phyloP scores from a whole-genome alignment of 2,113 vertebrate genomes.

The Tamias sibiricus region DNA sequence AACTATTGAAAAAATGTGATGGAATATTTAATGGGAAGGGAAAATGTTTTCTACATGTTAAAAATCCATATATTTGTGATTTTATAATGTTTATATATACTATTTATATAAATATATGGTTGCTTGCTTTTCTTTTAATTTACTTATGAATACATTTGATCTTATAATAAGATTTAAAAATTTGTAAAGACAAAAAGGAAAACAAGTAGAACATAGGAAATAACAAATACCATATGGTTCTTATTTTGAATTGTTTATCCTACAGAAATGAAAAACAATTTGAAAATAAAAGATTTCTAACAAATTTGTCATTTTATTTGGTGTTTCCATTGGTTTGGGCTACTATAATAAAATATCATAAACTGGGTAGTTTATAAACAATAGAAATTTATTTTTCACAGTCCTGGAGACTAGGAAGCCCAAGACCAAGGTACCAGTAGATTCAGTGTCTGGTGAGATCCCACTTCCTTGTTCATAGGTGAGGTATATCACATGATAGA shows the following conservation, averaged over 20 bases:
- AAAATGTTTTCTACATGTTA: slow-evolving; percentile 9
- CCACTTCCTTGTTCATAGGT: background rate
- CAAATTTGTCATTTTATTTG: slow-evolving; percentile 25
- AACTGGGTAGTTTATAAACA: background rate
- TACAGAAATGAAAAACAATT: slow-evolving; percentile 38
- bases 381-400: background rate
- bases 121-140: background rate
- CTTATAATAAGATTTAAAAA: slow-evolving; percentile 36
- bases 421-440: background rate
- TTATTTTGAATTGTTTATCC: slow-evolving; percentile 25
- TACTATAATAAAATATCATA: background rate
- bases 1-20: slow-evolving; percentile 50
- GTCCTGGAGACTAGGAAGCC: background rate
- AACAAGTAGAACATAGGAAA: background rate
- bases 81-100: background rate
- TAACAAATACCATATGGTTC: background rate
- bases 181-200: slow-evolving; percentile 16
- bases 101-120: background rate
- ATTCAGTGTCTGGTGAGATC: no score
- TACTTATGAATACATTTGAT: slow-evolving; percentile 21
- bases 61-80: background rate
- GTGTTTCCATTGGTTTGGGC: background rate
- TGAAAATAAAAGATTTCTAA: slow-evolving; percentile 32
- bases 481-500: background rate
- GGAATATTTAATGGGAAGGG: slow-evolving; percentile 59